Evolutionary conservation across 2,888 invertebrate species (phyloP).

Genomic region (Limnephilus rhombicus): DNA sequence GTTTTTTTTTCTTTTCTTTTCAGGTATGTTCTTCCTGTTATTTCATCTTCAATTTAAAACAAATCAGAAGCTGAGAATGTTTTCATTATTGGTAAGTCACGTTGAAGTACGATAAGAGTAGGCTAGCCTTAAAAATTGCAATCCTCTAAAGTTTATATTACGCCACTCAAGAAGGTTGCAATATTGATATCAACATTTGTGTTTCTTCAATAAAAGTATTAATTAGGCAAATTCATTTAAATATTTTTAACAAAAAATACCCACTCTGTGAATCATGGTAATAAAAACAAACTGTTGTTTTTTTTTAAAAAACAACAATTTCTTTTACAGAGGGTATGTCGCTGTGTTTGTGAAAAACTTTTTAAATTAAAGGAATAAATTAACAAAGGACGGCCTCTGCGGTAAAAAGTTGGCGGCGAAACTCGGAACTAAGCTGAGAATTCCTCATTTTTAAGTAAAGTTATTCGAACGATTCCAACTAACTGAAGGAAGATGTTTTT

Average conservation of each 20-base stretch:
- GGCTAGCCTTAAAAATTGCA: no score
- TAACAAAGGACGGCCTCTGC: not conserved
- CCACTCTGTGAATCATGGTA: not conserved
- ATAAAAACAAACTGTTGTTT: not conserved
- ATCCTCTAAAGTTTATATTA: not conserved
- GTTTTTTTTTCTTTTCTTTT: not conserved
- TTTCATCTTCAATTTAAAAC: not conserved
- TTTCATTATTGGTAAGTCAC: not conserved
- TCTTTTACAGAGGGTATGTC: not conserved
- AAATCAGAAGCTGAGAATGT: not conserved
- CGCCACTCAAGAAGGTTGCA: not conserved
- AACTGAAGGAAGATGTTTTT: not conserved
- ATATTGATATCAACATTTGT: not conserved
- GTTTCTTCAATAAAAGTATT: not conserved
- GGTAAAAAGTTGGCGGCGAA: not conserved
- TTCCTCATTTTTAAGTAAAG: not conserved
- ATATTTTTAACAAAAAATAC: not conserved
- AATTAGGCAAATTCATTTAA: not conserved
- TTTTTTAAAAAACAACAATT: not conserved
- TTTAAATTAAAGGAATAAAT: conserved; percentile 22
- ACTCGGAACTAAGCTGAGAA: not conserved
- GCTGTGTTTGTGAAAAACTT: not conserved
- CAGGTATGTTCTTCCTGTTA: not conserved
- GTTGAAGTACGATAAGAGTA: not conserved
- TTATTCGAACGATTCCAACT: not conserved